Percentiles rank a stretch among this genome's conserved stretches.
phyloP scores from a whole-genome alignment of 1,140 invertebrate species.

The Drosophila nigromelanica region DNA sequence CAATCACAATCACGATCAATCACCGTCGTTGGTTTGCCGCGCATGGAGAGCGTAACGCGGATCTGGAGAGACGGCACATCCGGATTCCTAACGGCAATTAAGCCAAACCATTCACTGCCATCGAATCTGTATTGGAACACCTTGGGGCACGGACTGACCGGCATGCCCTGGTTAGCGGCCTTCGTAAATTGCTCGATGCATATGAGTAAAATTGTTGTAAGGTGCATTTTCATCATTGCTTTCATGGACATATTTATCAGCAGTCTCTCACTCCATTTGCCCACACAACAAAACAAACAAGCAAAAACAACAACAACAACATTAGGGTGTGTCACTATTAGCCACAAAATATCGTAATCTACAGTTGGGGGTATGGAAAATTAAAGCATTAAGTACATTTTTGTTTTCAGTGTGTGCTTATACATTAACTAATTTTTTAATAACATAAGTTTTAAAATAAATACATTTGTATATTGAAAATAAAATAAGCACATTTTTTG shows the following conservation, averaged over 20 bases:
- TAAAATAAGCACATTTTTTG: no score
- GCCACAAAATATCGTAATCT: no score
- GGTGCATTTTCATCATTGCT: slow-evolving; percentile 47
- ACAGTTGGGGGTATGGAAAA: no score
- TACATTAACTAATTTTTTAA: no score
- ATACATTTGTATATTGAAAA: no score
- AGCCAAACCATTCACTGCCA: slow-evolving; percentile 76
- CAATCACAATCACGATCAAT: background rate
- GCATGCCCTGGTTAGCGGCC: slow-evolving; percentile 66
- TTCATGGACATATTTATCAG: background rate
- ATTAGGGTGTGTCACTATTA: background rate
- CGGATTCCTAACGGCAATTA: slow-evolving; percentile 69
- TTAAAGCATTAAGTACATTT: no score
- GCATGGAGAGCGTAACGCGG: slow-evolving; percentile 76
- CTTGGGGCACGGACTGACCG: slow-evolving; percentile 78
- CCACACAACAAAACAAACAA: background rate
- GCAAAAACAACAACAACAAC: no score
- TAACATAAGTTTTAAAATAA: no score
- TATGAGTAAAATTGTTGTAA: slow-evolving; percentile 51
- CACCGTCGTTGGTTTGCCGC: slow-evolving; percentile 78
- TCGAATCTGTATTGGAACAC: slow-evolving; percentile 81
- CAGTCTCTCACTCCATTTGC: background rate
- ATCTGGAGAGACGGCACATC: slow-evolving; percentile 67
- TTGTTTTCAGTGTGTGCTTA: no score
- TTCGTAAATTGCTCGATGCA: slow-evolving; percentile 54